phyloP scores from a whole-genome alignment of 2,888 invertebrate genomes.

The Tinea pellionella region DNA sequence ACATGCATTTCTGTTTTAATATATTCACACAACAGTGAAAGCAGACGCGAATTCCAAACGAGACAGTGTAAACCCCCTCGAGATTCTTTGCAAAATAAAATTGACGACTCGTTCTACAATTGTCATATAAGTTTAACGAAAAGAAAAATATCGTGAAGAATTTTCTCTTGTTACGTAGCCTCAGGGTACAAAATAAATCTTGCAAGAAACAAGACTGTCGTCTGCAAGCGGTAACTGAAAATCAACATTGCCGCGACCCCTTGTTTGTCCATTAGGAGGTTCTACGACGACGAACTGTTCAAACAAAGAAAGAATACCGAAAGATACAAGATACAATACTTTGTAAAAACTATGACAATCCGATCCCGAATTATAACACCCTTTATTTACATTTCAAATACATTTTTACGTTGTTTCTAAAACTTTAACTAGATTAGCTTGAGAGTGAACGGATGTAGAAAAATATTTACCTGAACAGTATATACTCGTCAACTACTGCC shows the following conservation, averaged over 20 bases:
- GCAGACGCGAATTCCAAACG: background rate
- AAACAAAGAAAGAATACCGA: conserved; percentile 32
- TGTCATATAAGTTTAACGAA: conserved; percentile 19
- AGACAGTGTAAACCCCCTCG: background rate
- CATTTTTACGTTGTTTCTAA: too few species aligned
- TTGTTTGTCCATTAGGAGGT: conserved; percentile 64
- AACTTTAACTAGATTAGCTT: too few species aligned
- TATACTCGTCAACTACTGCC: too few species aligned
- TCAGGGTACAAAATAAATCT: conserved; percentile 48
- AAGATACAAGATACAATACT: conserved; percentile 22
- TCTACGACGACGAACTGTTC: conserved; percentile 40
- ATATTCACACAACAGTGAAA: background rate
- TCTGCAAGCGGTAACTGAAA: conserved; percentile 52
- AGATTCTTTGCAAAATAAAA: conserved; percentile 7
- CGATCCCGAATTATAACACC: background rate
- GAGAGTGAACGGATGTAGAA: too few species aligned
- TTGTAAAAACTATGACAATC: background rate
- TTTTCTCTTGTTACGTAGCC: conserved; percentile 19
- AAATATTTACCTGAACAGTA: too few species aligned
- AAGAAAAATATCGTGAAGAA: conserved; percentile 21
- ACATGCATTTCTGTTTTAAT: too few species aligned
- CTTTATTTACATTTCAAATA: too few species aligned
- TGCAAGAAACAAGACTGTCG: conserved; percentile 46
- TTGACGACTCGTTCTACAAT: conserved; percentile 13
- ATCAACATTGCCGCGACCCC: conserved; percentile 54